Evolutionary conservation across 2,797 vertebrate genomes (phyloP).

Genomic region (Yasuhikotakia modesta): DNA sequence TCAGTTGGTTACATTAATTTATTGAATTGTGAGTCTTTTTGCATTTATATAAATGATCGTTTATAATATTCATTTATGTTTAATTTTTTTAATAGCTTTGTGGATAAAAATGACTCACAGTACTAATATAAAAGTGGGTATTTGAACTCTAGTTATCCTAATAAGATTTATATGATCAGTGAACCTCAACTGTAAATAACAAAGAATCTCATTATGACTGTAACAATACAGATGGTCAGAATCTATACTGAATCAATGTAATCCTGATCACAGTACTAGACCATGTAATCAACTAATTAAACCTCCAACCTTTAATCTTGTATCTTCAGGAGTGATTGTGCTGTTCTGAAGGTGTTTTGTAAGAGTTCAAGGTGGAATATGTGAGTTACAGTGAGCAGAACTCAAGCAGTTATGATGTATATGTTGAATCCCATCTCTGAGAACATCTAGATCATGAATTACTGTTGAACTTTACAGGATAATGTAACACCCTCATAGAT

Average conservation of each 20-base stretch:
- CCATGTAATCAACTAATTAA: slow-evolving; percentile 34
- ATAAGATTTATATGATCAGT: slow-evolving; percentile 6
- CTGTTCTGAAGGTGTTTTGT: not conserved
- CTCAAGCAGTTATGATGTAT: not conserved
- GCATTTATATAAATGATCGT: not conserved
- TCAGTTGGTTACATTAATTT: too few relatives aligned
- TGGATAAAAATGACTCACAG: not conserved
- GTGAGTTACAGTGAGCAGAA: too few relatives aligned
- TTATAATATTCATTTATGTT: not conserved
- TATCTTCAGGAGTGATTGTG: slow-evolving; percentile 33
- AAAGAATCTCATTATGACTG: slow-evolving; percentile 5
- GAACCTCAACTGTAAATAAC: slow-evolving; percentile 8
- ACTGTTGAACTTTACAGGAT: not conserved
- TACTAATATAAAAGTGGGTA: not conserved
- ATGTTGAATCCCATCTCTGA: not conserved
- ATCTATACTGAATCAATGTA: slow-evolving; percentile 15
- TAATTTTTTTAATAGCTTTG: not conserved
- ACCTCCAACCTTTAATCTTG: slow-evolving; percentile 24
- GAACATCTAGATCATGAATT: not conserved
- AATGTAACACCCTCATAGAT: slow-evolving; percentile 41
- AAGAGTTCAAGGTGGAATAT: slow-evolving; percentile 9
- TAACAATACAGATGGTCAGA: slow-evolving; percentile 25
- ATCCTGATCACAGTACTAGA: slow-evolving; percentile 11
- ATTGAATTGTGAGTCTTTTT: not conserved
- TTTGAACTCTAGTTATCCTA: not conserved